Evolutionary conservation across 2,797 vertebrate genomes (phyloP).

Genomic region (Sardinella longiceps): DNA sequence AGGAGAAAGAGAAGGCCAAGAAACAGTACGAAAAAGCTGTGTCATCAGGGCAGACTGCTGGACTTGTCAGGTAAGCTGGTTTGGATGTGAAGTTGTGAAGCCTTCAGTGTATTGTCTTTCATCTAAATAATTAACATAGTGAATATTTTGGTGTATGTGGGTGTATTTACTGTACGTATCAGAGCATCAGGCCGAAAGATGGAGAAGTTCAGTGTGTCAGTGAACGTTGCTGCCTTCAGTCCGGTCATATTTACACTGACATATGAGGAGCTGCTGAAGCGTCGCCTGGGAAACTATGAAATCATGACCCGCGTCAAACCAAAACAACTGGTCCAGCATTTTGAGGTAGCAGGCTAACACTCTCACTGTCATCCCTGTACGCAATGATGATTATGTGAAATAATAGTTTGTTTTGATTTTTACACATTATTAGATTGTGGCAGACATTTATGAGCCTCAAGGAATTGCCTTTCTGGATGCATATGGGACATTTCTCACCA

Average conservation of each 20-base stretch:
- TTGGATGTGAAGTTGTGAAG: too few relatives aligned
- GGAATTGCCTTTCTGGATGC: conserved; percentile 82
- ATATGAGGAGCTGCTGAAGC: conserved; percentile 89
- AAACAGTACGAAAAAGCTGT: conserved; percentile 86
- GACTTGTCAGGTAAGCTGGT: conserved; percentile 83
- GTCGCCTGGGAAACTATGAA: conserved; percentile 84
- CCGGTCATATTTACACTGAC: conserved; percentile 84
- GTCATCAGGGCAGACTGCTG: conserved; percentile 83
- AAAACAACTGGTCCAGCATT: conserved; percentile 83
- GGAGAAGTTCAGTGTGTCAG: conserved; percentile 89
- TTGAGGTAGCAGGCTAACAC: conserved; percentile 77
- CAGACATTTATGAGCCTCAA: conserved; percentile 87
- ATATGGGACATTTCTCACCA: conserved; percentile 83
- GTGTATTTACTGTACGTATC: too few relatives aligned
- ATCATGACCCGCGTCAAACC: conserved; percentile 86
- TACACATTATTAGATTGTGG: conserved; percentile 74
- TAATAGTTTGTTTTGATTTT: not conserved
- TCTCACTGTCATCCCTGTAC: too few relatives aligned
- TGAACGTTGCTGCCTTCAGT: conserved; percentile 83
- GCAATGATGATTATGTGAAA: not conserved
- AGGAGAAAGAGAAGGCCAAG: conserved; percentile 85
- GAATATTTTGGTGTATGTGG: not conserved
- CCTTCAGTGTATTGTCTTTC: too few relatives aligned
- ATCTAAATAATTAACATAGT: too few relatives aligned
- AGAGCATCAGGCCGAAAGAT: conserved; percentile 89